phyloP scores from a whole-genome alignment of 2,113 vertebrate genomes.

The Progne subis region DNA sequence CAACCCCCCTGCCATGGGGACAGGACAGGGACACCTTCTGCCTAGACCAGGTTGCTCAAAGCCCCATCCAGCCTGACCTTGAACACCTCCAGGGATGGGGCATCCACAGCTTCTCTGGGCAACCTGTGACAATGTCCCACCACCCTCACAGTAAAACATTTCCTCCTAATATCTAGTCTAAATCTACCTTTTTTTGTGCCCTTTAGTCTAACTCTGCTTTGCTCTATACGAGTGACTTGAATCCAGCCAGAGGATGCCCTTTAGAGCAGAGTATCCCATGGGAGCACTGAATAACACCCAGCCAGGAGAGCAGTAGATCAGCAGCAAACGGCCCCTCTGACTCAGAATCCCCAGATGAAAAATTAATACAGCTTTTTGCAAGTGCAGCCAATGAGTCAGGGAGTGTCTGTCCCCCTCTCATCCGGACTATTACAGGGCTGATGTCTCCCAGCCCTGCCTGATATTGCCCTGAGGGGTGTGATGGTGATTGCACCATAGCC shows the following conservation, averaged over 20 bases:
- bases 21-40: neutral
- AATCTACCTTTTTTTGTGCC: neutral
- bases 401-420: neutral
- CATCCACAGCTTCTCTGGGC: neutral
- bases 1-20: fast-evolving
- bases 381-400: constrained; percentile 35
- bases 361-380: neutral
- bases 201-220: neutral
- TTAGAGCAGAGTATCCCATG: neutral
- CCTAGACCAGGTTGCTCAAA: neutral
- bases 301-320: neutral
- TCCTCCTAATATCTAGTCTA: neutral
- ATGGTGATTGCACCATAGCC: neutral
- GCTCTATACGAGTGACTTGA: neutral
- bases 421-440: neutral
- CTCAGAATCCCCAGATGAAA: neutral
- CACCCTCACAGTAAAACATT: neutral
- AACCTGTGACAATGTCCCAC: fast-evolving
- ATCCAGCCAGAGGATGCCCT: neutral
- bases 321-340: neutral
- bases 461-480: neutral
- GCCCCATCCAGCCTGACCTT: neutral
- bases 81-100: neutral
- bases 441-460: neutral
- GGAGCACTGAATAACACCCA: neutral